A percentile compares a stretch with the other conserved stretches of the same genome.
phyloP scores from a whole-genome alignment of 2,797 vertebrate genomes.

The Nannoperca australis region DNA sequence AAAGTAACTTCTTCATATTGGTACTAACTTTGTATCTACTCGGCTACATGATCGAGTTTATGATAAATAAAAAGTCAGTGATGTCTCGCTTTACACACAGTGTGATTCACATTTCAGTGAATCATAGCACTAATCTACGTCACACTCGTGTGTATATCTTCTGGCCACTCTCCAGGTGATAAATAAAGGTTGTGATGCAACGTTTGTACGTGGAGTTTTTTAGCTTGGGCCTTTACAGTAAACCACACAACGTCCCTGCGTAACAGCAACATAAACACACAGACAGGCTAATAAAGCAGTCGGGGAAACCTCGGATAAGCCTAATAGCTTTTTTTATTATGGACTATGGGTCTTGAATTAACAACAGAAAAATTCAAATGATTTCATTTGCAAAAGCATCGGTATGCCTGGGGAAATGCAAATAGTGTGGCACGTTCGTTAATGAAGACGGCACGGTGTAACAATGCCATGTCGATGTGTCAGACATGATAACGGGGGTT shows the following conservation, averaged over 20 bases:
- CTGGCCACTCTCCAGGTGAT: neutral
- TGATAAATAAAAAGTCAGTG: neutral
- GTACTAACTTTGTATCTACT: neutral
- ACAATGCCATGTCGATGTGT: neutral
- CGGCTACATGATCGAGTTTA: neutral
- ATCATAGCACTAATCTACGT: constrained; percentile 32
- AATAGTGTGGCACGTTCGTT: neutral
- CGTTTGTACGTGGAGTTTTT: neutral
- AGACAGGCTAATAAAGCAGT: neutral
- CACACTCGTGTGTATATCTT: neutral
- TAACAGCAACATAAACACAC: neutral
- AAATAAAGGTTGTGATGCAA: neutral
- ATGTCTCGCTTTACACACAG: neutral
- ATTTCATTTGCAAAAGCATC: neutral
- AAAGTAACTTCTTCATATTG: neutral
- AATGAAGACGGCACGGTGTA: neutral
- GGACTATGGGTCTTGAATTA: neutral
- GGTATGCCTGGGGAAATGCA: neutral
- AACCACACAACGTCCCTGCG: neutral
- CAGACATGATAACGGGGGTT: no score
- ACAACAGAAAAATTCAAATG: neutral
- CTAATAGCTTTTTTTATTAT: neutral
- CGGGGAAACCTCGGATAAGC: neutral
- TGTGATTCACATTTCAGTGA: constrained; percentile 47
- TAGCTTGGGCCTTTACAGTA: neutral